Conservation (phyloP, 2,797 vertebrate genomes). For the Mus caroli region DNA sequence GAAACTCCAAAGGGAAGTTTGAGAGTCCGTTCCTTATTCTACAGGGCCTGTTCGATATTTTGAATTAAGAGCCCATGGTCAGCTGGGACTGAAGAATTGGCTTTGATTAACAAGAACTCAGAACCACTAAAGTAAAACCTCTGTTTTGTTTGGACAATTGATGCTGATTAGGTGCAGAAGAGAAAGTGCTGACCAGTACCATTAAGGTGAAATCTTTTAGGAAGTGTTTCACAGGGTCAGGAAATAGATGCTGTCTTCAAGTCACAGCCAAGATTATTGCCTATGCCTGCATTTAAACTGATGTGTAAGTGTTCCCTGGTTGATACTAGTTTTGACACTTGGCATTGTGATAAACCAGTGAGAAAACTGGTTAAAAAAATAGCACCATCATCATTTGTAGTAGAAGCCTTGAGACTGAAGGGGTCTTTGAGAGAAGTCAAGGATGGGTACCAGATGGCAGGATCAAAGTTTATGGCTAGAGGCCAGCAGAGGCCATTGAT, state of each 20-base stretch:
- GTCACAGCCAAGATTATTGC: neutral
- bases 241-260: neutral
- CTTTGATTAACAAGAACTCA: neutral
- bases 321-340: neutral
- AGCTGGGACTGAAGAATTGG: neutral
- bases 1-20: neutral
- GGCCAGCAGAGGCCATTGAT: neutral
- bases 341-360: neutral
- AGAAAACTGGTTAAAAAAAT: too few species aligned
- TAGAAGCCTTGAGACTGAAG: neutral
- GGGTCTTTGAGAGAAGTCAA: neutral
- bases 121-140: neutral
- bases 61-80: neutral
- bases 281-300: neutral
- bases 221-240: neutral
- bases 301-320: neutral
- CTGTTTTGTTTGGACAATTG: neutral
- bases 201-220: neutral
- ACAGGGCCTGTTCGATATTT: neutral
- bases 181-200: neutral
- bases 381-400: neutral
- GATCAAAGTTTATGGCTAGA: neutral
- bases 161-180: neutral
- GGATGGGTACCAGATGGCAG: neutral
- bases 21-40: neutral